Evolutionary conservation across 92 coral and sea anemone genomes (phyloP).

Genomic region (Virgularia gustaviana): DNA sequence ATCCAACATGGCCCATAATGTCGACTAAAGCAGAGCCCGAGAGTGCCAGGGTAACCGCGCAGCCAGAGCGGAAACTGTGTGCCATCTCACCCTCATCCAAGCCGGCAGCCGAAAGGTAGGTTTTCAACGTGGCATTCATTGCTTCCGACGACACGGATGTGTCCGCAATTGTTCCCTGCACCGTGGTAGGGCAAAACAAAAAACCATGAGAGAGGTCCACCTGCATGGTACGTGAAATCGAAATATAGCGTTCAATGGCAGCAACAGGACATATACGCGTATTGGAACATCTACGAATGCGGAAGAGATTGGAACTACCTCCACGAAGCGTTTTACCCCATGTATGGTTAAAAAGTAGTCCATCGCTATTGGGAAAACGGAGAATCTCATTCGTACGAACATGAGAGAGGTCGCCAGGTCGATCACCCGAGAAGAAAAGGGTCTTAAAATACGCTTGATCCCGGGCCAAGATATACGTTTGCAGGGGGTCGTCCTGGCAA

Average conservation of each 20-base stretch:
- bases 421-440: slow-evolving; percentile 47
- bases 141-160: slow-evolving; percentile 38
- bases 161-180: slow-evolving; percentile 21
- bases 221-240: slow-evolving; percentile 40
- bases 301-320: slow-evolving; percentile 34
- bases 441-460: slow-evolving; percentile 52
- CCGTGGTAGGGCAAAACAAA: slow-evolving; percentile 43
- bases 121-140: slow-evolving; percentile 34
- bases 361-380: slow-evolving; percentile 58
- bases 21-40: slow-evolving; percentile 45
- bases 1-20: too few relatives aligned
- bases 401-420: slow-evolving; percentile 49
- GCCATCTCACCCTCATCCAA: slow-evolving; percentile 50
- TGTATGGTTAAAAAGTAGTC: slow-evolving; percentile 56
- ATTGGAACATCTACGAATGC: slow-evolving; percentile 42
- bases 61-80: slow-evolving; percentile 51
- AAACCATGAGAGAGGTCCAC: slow-evolving; percentile 40
- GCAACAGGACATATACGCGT: slow-evolving; percentile 36
- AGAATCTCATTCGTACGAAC: too few relatives aligned
- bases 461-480: slow-evolving; percentile 37
- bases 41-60: slow-evolving; percentile 45
- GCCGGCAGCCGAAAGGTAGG: slow-evolving; percentile 35
- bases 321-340: slow-evolving; percentile 56
- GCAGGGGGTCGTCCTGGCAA: slow-evolving; percentile 23
- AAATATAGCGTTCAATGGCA: slow-evolving; percentile 42